Evolutionary conservation across 2,888 invertebrate species (phyloP).

Genomic region (Polydrusus pterygomalis): DNA sequence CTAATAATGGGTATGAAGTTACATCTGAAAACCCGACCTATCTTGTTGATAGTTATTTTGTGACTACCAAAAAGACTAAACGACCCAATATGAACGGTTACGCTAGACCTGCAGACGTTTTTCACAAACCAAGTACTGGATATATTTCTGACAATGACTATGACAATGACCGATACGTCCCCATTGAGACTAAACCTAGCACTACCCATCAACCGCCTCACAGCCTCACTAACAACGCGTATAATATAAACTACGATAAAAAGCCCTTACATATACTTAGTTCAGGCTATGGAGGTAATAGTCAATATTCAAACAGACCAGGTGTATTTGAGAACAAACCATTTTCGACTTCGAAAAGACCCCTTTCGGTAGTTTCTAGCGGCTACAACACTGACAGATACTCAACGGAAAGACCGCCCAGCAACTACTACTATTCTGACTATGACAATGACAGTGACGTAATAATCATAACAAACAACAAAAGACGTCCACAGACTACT

Average conservation of each 20-base stretch:
- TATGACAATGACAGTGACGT: constrained; percentile 42
- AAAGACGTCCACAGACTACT: constrained; percentile 26
- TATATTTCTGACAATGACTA: neutral
- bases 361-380: constrained; percentile 56
- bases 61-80: constrained; percentile 27
- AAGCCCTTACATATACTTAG: constrained; percentile 17
- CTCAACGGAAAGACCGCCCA: constrained; percentile 38
- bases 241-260: constrained; percentile 18
- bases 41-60: constrained; percentile 12
- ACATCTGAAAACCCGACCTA: constrained; percentile 24
- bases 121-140: neutral
- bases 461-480: constrained; percentile 41
- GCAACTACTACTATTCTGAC: constrained; percentile 24
- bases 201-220: constrained; percentile 13
- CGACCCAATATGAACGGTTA: constrained; percentile 31
- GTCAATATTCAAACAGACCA: constrained; percentile 25
- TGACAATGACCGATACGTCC: neutral
- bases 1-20: neutral
- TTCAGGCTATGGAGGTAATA: neutral
- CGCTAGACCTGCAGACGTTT: neutral
- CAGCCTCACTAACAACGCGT: neutral
- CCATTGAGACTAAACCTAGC: constrained; percentile 6
- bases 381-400: constrained; percentile 52
- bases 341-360: constrained; percentile 62
- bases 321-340: constrained; percentile 59